Conservation (phyloP, 2,797 vertebrate genomes). For the Onychomys arenicola region DNA sequence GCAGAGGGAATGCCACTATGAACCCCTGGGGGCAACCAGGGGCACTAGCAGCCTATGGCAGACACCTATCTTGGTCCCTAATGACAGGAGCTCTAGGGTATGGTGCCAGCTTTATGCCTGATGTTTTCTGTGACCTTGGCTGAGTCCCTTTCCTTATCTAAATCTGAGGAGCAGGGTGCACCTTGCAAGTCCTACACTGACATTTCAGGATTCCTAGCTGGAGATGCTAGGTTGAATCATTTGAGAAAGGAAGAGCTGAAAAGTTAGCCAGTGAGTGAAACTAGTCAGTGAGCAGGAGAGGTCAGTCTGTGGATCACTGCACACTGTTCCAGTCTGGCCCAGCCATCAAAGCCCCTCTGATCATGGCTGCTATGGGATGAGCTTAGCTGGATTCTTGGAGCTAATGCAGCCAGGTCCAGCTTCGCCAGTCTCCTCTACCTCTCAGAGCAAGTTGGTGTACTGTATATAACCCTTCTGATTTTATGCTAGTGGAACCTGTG, state of each 20-base stretch:
- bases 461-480: background rate
- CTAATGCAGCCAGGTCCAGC: background rate
- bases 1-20: background rate
- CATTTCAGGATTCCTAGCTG: slow-evolving; percentile 62
- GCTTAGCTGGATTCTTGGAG: background rate
- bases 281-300: background rate
- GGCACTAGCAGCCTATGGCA: background rate
- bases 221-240: slow-evolving; percentile 44
- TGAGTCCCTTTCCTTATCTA: slow-evolving; percentile 63
- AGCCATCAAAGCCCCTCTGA: background rate
- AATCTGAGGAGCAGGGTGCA: background rate
- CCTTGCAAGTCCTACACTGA: background rate
- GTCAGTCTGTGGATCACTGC: slow-evolving; percentile 34
- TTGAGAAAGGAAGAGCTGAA: background rate
- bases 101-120: background rate
- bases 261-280: background rate
- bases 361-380: background rate
- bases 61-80: background rate
- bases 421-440: slow-evolving; percentile 10
- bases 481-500: background rate
- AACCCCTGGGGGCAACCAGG: background rate
- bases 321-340: background rate
- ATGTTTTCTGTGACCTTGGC: slow-evolving; percentile 72
- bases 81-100: background rate
- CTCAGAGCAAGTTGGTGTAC: background rate